These are phyloP conservation scores for Pseudopodoces humilis DNA, from an alignment of 2,113 vertebrate genomes.

Conservation along the genomic window DNA sequence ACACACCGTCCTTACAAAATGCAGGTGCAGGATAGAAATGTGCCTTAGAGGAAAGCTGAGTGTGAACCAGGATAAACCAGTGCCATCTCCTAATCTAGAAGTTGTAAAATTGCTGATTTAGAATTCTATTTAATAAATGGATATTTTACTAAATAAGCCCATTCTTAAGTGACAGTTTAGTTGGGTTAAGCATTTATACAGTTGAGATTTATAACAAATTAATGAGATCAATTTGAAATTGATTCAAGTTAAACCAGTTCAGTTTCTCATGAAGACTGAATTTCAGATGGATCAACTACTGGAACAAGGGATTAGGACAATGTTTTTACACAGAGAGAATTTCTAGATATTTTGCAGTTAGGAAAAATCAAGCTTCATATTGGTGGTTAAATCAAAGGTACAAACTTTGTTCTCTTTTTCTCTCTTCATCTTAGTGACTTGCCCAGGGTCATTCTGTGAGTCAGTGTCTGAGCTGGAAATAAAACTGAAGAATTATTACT, in stretches of 20 bases:
- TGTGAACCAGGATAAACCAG: neutral
- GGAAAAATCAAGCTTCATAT: neutral
- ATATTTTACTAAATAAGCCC: neutral
- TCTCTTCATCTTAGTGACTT: neutral
- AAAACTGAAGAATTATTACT: conserved; percentile 48
- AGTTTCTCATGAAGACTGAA: neutral
- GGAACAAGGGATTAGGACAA: neutral
- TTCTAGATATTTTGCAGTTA: neutral
- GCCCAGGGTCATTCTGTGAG: neutral
- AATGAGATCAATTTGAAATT: neutral
- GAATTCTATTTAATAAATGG: neutral
- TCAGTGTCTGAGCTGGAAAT: conserved; percentile 22
- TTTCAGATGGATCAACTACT: neutral
- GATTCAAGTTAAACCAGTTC: neutral
- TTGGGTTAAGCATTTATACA: neutral
- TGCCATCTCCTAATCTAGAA: neutral
- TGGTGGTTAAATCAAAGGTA: neutral
- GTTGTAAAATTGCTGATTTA: neutral
- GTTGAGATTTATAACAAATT: neutral
- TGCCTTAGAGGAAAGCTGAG: neutral
- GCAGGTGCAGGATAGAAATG: neutral
- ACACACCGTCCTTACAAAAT: neutral
- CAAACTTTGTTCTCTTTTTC: neutral
- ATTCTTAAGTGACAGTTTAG: neutral
- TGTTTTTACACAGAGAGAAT: neutral